A percentile compares a stretch with the other conserved stretches of the same genome.
Conservation (phyloP, 2,888 invertebrate species). For the Brachyptera putata region DNA sequence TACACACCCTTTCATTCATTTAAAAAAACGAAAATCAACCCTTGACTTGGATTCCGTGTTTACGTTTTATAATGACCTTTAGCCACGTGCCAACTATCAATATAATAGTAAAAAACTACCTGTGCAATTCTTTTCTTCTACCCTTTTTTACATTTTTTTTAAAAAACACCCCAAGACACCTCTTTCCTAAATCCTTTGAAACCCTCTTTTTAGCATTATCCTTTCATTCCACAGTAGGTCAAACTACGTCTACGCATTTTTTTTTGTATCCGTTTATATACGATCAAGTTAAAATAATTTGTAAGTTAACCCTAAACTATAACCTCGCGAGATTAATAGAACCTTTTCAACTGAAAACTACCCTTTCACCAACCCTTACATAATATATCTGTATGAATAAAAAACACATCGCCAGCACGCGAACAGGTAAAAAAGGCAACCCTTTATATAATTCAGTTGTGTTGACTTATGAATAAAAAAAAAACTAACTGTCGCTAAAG, state of each 20-base stretch:
- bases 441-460: conserved; percentile 24
- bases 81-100: conserved; percentile 21
- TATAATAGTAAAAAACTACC: conserved; percentile 24
- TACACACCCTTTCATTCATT: conserved; percentile 20
- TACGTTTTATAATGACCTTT: conserved; percentile 11
- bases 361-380: conserved; percentile 23
- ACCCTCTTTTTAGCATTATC: conserved; percentile 23
- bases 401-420: conserved; percentile 20
- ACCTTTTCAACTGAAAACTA: conserved; percentile 18
- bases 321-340: neutral
- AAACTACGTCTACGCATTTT: conserved; percentile 15
- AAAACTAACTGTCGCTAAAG: neutral
- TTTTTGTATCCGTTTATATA: conserved; percentile 17
- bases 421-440: conserved; percentile 28
- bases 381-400: conserved; percentile 8
- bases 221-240: conserved; percentile 29
- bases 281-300: conserved; percentile 25
- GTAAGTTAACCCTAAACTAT: conserved; percentile 23
- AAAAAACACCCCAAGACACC: conserved; percentile 22
- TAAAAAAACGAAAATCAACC: conserved; percentile 20
- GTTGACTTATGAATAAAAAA: conserved; percentile 7
- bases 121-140: conserved; percentile 17
- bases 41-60: conserved; percentile 25
- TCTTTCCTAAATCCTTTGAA: conserved; percentile 11
- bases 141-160: conserved; percentile 17